Evolutionary conservation across 2,113 vertebrate genomes (phyloP), one percentile per base, ranked within the genome.

Genomic region (Ariopsis seemanni): DNA sequence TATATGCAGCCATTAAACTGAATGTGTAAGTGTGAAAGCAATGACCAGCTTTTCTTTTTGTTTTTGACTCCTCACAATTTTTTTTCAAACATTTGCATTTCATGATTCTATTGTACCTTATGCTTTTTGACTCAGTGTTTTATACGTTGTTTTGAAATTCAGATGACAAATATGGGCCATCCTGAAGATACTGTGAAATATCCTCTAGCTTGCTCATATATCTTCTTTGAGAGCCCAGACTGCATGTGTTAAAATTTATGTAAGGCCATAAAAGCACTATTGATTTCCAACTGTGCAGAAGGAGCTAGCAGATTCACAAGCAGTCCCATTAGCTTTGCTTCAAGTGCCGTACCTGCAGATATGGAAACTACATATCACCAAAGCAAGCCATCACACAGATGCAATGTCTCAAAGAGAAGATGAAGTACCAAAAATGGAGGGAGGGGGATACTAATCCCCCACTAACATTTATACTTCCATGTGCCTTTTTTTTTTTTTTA

Each of bases 191-290:
- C 72, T 72, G 3, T 86, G 84, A 88, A 67, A 84, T 82, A 88
- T 77, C 27, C 84, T 57, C 74, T 77, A 83, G 22, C 82, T 87
- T 69, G 62, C 58, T 77, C 74, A 57, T 84, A 82, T 82, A 90
- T 90, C 87, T 87, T 81, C 82, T 75, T 84, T 82, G 89, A 42
- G 85, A 82, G 82, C 65, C 48, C 82, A 18, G 75, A 30, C 72
- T 80, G n/a, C 62, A 85, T 89, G 85, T 63, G 87, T 87, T 90
- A 85, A 74, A 89, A 89, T 91, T 89, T 84, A 92, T 92, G 88
- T 79, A 80, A 83, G 55, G 69, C 52, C 89, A 81, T 86, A 86
- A 87, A 89, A 90, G 89, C 22, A 12, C 85, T 60, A 91, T 90
- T 89, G 88, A 90, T 91, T 91, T 91, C 88, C 85, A 53, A 89